These are phyloP conservation scores for Porites lutea DNA, from an alignment of 64 coral and sea anemone genomes.

Conservation along the genomic window DNA sequence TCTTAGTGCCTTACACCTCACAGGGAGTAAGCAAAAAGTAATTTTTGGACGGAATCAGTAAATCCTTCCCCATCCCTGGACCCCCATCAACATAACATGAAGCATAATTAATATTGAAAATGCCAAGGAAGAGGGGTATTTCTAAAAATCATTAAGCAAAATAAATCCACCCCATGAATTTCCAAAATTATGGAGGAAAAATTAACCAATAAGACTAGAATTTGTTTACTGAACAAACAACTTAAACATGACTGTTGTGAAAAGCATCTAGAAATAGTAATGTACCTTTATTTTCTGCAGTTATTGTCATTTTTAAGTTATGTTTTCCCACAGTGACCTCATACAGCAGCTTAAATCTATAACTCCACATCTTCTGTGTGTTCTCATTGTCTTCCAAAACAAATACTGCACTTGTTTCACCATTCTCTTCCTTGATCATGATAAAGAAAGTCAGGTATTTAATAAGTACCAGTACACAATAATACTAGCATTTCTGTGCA, in stretches of 20 bases:
- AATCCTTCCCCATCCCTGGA: no score
- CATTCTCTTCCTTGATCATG: constrained; percentile 71
- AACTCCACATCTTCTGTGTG: constrained; percentile 89
- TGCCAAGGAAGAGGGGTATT: no score
- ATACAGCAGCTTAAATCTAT: constrained; percentile 88
- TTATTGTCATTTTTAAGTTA: constrained; percentile 68
- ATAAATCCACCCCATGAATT: no score
- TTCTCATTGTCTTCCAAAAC: constrained; percentile 72
- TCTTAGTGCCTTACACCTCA: no score
- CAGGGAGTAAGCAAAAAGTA: no score
- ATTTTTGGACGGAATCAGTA: no score
- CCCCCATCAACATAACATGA: no score
- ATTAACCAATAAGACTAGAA: no score
- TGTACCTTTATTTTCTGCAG: constrained; percentile 92
- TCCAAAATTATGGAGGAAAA: no score
- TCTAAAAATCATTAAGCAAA: no score
- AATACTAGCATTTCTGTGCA: not conserved
- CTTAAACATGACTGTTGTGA: not conserved
- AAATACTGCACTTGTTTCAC: constrained; percentile 71
- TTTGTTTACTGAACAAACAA: not conserved
- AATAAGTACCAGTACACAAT: no score
- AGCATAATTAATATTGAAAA: no score
- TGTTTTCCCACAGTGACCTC: constrained; percentile 77
- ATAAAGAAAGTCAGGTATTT: not conserved
- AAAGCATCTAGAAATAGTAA: not conserved